Conservation (phyloP, 2,888 invertebrate genomes). For the Helicoverpa assulta region DNA sequence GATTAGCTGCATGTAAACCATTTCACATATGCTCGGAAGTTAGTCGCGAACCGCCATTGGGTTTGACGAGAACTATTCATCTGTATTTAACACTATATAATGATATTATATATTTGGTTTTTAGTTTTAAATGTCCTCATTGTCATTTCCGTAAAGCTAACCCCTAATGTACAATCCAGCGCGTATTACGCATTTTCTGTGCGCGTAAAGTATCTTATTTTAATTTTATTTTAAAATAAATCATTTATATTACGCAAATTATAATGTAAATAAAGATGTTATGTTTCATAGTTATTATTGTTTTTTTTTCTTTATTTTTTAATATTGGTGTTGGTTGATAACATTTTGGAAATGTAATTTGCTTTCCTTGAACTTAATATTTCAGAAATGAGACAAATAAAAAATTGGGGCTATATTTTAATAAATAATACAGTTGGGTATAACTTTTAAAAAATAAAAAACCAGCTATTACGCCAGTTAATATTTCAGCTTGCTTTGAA, state of each 20-base stretch:
- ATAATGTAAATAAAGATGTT: constrained; percentile 81
- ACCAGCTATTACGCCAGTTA: constrained; percentile 25
- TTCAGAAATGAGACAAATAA: neutral
- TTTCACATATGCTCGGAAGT: no score
- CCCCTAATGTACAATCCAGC: constrained; percentile 42
- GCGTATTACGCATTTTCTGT: constrained; percentile 30
- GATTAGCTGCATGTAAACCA: no score
- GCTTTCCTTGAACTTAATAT: no score
- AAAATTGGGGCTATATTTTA: constrained; percentile 1
- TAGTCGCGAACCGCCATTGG: neutral
- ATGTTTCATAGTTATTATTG: constrained; percentile 67
- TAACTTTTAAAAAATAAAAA: neutral
- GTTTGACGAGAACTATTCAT: neutral
- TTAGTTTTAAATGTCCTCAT: constrained; percentile 7
- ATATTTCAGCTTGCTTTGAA: constrained; percentile 39
- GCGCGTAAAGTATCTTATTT: constrained; percentile 40
- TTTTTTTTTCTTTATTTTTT: constrained; percentile 60
- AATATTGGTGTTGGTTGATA: constrained; percentile 22
- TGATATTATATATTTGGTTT: neutral
- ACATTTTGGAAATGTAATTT: neutral
- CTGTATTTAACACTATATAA: neutral
- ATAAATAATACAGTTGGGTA: neutral
- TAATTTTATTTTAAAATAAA: constrained; percentile 48
- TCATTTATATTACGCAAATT: constrained; percentile 54
- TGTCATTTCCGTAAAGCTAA: constrained; percentile 39